Evolutionary conservation across 2,888 invertebrate species (phyloP).

Genomic region (Clostera curtula): DNA sequence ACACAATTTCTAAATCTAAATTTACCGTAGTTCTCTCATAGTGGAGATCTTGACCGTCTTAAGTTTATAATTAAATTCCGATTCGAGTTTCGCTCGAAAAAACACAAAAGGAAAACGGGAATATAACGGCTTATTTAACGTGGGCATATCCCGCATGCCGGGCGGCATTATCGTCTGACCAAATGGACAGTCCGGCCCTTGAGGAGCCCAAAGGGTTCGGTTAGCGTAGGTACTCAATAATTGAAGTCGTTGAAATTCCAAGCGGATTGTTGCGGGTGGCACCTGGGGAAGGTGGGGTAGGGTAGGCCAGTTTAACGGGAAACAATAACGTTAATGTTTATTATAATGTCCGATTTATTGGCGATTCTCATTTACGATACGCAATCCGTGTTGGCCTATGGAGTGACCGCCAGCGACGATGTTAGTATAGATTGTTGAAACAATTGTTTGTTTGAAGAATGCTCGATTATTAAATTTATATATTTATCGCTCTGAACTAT

Average conservation of each 20-base stretch:
- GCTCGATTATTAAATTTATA: too few relatives aligned
- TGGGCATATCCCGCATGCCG: conserved; percentile 44
- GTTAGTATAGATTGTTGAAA: too few relatives aligned
- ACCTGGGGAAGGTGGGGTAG: conserved; percentile 36
- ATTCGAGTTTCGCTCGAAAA: conserved; percentile 20
- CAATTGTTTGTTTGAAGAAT: too few relatives aligned
- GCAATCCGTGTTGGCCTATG: conserved; percentile 54
- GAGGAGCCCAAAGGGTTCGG: conserved; percentile 64
- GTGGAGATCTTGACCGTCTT: conserved; percentile 7
- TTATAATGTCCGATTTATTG: conserved; percentile 71
- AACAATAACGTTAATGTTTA: conserved; percentile 70
- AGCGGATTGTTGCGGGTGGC: conserved; percentile 59
- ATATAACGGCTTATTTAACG: conserved; percentile 52
- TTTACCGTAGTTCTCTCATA: conserved; percentile 6
- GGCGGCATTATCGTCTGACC: conserved; percentile 53
- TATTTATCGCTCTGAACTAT: too few relatives aligned
- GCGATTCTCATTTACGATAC: conserved; percentile 62
- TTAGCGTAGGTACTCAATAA: conserved; percentile 69
- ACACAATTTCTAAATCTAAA: too few relatives aligned
- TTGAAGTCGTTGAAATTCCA: conserved; percentile 72
- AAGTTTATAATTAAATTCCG: conserved; percentile 38
- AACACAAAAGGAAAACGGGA: conserved; percentile 33
- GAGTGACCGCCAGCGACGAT: too few relatives aligned
- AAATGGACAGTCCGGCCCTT: conserved; percentile 68
- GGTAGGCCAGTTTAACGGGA: conserved; percentile 45